Percentiles rank a stretch among this genome's conserved stretches.
Evolutionary conservation across 2,888 invertebrate species (phyloP).

Genomic region (Trissolcus brochymenae): DNA sequence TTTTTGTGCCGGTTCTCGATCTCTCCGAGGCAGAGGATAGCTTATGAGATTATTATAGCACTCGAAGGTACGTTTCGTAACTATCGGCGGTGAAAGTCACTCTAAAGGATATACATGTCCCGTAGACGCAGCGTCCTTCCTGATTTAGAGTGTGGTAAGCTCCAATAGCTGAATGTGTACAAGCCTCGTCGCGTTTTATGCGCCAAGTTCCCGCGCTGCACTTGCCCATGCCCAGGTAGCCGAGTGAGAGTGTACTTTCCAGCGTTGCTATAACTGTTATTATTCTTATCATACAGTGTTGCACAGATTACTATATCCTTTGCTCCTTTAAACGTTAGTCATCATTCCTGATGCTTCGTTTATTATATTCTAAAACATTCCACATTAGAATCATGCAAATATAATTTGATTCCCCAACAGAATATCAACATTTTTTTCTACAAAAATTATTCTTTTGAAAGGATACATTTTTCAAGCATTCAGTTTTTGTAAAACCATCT

Average conservation of each 20-base stretch:
- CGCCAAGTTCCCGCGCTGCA: conserved; percentile 9
- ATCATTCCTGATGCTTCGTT: conserved; percentile 18
- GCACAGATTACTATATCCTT: conserved; percentile 25
- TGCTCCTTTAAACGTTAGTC: conserved; percentile 36
- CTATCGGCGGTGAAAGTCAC: conserved; percentile 45
- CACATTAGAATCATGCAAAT: too few relatives aligned
- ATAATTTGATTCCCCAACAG: too few relatives aligned
- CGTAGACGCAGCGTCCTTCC: conserved; percentile 30
- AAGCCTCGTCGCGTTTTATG: conserved; percentile 31
- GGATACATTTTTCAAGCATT: too few relatives aligned
- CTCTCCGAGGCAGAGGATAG: conserved; percentile 35
- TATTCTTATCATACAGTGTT: conserved; percentile 41
- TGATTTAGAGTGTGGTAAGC: conserved; percentile 11
- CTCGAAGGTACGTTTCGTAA: conserved; percentile 47
- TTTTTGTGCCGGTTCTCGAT: background rate
- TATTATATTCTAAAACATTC: conserved; percentile 22
- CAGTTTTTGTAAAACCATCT: too few relatives aligned
- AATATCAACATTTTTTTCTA: too few relatives aligned
- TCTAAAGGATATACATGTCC: conserved; percentile 21
- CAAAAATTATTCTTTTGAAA: too few relatives aligned
- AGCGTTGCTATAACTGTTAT: conserved; percentile 36
- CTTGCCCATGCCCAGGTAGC: conserved; percentile 28
- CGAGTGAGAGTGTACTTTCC: conserved; percentile 7
- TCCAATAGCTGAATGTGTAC: background rate
- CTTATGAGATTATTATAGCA: conserved; percentile 45